Evolutionary conservation across 2,888 invertebrate genomes (phyloP), one percentile per base, ranked within the genome.

Genomic region (Drosophila mayaguana): DNA sequence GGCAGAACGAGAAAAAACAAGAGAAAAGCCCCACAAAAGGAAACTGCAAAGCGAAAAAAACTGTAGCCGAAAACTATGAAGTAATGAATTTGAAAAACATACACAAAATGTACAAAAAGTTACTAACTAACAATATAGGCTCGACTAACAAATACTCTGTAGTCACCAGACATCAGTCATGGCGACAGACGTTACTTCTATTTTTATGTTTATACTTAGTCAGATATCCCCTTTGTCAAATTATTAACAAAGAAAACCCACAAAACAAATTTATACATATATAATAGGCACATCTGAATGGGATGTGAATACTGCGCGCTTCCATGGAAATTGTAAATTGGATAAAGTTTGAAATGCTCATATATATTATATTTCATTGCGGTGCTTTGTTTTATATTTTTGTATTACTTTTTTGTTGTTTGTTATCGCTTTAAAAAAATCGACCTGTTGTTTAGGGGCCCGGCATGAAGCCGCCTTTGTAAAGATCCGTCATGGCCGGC

Each of bases 401-500:
- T 61, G 32, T 63, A 55, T 36, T 45, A 0, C 16, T 28, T 56
- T 63, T 63, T 61, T 68, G 46, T 54, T 40, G 45, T 64, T 61
- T 42, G 28, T 65, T 66, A 69, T 76, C 72, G 66, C 42, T 67
- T 67, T 53, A 56, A 71, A 83, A 72, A 70, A 81, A 75, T 75
- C 66, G 54, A 65, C 63, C 50, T 36, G n/a, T 36, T 38, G 53
- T 22, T 53, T 53, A 54, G 57, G 55, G 59, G 45, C 59, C 43
- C 45, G 54, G 45, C 36, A 68, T 45, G 83, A 75, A 66, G 61
- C 66, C 62, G 64, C 55, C 61, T 72, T 77, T 77, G 43, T 72
- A 78, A 71, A 69, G 74, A 82, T 83, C 72, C 83, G 88, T 87
- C 87, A 83, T 67, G 84, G 78, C 70, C 65, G 72, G 69, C 79